These are phyloP conservation scores for Pao palembangensis DNA, from an alignment of 2,113 vertebrate species.

Conservation along the genomic window DNA sequence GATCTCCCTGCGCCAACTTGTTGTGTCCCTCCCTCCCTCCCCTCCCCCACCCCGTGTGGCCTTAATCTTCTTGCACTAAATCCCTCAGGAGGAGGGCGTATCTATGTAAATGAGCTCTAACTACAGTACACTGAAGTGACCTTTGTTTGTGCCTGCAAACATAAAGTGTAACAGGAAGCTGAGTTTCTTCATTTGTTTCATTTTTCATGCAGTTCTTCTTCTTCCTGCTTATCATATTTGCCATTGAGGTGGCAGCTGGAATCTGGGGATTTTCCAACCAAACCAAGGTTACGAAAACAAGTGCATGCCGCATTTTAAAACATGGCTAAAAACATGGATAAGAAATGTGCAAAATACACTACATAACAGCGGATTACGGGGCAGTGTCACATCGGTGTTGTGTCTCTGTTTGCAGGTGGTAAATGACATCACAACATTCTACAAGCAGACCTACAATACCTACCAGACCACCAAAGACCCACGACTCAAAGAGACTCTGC, in stretches of 20 bases:
- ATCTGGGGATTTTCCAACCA: conserved; percentile 95
- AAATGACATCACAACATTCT: conserved; percentile 81
- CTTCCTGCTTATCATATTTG: conserved; percentile 93
- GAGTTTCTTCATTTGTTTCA: conserved; percentile 22
- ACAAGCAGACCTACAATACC: conserved; percentile 77
- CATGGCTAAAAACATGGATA: not conserved
- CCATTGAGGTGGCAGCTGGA: conserved; percentile 89
- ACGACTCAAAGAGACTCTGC: conserved; percentile 78
- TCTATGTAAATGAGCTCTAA: conserved; percentile 33
- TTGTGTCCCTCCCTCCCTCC: conserved; percentile 22
- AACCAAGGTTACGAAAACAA: conserved; percentile 75
- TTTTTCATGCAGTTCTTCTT: conserved; percentile 83
- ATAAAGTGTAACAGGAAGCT: conserved; percentile 9
- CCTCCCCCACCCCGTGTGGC: conserved; percentile 6
- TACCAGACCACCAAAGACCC: conserved; percentile 57
- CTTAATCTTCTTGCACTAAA: conserved; percentile 61
- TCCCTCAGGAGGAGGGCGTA: conserved; percentile 49
- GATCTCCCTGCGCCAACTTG: conserved; percentile 16
- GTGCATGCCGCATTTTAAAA: not conserved
- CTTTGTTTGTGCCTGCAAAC: conserved; percentile 22
- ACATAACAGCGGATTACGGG: not conserved
- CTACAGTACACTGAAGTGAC: conserved; percentile 39
- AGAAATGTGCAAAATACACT: not conserved
- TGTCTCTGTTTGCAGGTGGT: conserved; percentile 76
- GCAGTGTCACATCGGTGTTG: not conserved